Percentiles rank a stretch among this genome's conserved stretches.
Evolutionary conservation across 2,888 invertebrate species (phyloP).

Genomic region (Andricus quercusramuli): DNA sequence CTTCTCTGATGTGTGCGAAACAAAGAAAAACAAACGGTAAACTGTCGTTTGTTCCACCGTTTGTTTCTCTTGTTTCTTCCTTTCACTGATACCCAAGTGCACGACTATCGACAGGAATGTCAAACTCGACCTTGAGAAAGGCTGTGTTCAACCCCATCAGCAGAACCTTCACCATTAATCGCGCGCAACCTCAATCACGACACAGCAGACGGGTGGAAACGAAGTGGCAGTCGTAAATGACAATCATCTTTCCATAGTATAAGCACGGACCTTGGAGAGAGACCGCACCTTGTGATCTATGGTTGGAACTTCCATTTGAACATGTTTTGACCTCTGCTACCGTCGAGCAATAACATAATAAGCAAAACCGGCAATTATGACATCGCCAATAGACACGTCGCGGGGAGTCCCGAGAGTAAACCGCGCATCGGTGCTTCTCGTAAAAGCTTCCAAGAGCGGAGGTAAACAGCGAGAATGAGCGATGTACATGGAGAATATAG

Average conservation of each 20-base stretch:
- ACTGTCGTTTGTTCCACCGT: too few relatives aligned
- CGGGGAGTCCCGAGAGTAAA: conserved; percentile 49
- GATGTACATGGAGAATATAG: conserved; percentile 74
- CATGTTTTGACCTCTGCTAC: conserved; percentile 64
- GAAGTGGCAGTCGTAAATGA: conserved; percentile 67
- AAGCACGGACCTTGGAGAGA: conserved; percentile 43
- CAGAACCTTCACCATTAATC: conserved; percentile 28
- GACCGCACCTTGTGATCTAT: conserved; percentile 65
- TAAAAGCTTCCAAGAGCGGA: conserved; percentile 62
- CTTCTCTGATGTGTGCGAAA: too few relatives aligned
- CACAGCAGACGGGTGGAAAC: conserved; percentile 45
- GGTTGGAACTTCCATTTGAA: conserved; percentile 58
- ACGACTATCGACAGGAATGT: neutral
- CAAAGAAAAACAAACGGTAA: too few relatives aligned
- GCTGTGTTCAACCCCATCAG: neutral
- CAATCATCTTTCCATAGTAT: conserved; percentile 62
- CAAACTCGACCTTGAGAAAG: neutral
- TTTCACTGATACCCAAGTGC: neutral
- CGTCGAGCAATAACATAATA: conserved; percentile 68
- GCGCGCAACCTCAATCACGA: conserved; percentile 21
- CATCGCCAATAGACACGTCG: conserved; percentile 61
- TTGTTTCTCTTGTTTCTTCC: too few relatives aligned
- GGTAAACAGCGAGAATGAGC: conserved; percentile 61
- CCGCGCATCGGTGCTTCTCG: conserved; percentile 39
- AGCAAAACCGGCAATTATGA: conserved; percentile 73